Conservation (phyloP, 1,140 invertebrate species). For the Polypedilum pembai region DNA sequence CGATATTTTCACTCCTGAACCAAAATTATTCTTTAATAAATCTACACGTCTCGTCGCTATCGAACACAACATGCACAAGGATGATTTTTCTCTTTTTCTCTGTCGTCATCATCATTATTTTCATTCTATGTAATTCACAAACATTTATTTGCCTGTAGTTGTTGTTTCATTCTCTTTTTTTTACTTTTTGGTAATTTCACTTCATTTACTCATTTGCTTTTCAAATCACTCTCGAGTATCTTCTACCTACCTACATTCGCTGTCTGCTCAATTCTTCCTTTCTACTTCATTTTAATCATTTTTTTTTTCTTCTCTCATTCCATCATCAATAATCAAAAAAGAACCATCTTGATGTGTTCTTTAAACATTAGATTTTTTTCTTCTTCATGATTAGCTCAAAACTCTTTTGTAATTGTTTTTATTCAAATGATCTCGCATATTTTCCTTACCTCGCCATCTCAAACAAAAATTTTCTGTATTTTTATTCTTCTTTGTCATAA, state of each 20-base stretch:
- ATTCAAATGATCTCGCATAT: neutral
- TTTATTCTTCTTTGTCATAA: neutral
- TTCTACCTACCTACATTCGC: neutral
- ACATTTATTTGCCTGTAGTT: too few species aligned
- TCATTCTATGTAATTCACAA: too few species aligned
- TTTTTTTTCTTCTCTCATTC: neutral
- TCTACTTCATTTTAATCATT: constrained; percentile 13
- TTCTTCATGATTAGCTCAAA: neutral
- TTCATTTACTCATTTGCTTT: neutral
- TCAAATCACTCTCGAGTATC: neutral
- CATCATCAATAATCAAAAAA: constrained; percentile 7
- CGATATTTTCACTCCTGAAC: too few species aligned
- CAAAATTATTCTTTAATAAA: too few species aligned
- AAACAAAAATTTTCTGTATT: neutral
- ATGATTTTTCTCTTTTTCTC: too few species aligned
- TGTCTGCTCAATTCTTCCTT: neutral
- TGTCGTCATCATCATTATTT: too few species aligned
- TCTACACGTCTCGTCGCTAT: too few species aligned
- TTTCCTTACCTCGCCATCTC: neutral
- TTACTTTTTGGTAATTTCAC: neutral
- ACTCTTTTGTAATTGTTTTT: neutral
- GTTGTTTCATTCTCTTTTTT: too few species aligned
- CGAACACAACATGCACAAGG: too few species aligned
- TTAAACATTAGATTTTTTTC: constrained; percentile 1
- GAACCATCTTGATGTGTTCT: constrained; percentile 17